These are phyloP conservation scores for Centroberyx gerrardi DNA, from an alignment of 2,797 vertebrate species.

Conservation along the genomic window DNA sequence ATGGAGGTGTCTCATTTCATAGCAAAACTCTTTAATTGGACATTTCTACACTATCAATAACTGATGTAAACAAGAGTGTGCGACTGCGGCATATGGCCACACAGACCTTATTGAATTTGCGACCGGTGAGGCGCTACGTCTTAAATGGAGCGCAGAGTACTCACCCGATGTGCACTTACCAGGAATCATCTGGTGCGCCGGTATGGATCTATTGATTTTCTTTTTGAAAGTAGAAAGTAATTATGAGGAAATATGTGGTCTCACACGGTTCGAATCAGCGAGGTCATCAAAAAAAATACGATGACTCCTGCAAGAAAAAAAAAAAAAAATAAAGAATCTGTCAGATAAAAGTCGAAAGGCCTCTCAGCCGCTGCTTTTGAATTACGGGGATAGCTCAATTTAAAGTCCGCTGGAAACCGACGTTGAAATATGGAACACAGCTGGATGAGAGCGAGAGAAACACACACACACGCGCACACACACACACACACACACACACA, in stretches of 20 bases:
- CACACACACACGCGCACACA: constrained; percentile 10
- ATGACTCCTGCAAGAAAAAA: constrained; percentile 37
- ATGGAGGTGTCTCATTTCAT: constrained; percentile 4
- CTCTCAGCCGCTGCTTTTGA: constrained; percentile 33
- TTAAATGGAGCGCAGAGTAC: constrained; percentile 56
- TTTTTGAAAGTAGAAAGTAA: constrained; percentile 62
- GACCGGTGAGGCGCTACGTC: constrained; percentile 32
- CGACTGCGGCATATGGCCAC: constrained; percentile 26
- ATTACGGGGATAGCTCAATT: constrained; percentile 53
- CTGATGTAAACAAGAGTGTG: constrained; percentile 24
- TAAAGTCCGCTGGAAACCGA: constrained; percentile 44
- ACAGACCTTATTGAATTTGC: constrained; percentile 60
- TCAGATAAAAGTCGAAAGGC: constrained; percentile 40
- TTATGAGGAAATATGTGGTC: constrained; percentile 59
- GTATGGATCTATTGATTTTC: constrained; percentile 66
- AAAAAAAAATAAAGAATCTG: constrained; percentile 1
- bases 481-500: constrained; percentile 15
- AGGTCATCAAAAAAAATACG: constrained; percentile 58
- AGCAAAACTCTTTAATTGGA: constrained; percentile 6
- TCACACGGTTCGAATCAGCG: constrained; percentile 22
- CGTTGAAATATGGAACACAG: constrained; percentile 68
- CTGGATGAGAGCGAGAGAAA: constrained; percentile 56
- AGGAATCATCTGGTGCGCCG: not conserved
- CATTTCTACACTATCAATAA: constrained; percentile 5
- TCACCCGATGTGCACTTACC: constrained; percentile 62